These are phyloP conservation scores for Perccottus glenii DNA, from an alignment of 2,113 vertebrate species.

Conservation along the genomic window DNA sequence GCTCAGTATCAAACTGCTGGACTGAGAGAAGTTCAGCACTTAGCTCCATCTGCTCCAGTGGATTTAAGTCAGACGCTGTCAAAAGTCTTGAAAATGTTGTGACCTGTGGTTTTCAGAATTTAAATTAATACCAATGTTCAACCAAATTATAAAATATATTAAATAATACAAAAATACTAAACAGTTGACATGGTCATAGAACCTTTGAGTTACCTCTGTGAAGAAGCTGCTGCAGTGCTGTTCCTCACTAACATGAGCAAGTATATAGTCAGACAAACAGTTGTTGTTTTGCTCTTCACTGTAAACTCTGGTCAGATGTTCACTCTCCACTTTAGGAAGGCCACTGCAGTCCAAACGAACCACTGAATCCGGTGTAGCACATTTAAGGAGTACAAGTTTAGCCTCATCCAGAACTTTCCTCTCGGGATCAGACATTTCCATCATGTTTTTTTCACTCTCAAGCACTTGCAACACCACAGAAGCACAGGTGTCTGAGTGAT, in stretches of 20 bases:
- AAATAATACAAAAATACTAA: too few species aligned
- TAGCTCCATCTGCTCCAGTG: slow-evolving; percentile 68
- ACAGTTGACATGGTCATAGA: too few species aligned
- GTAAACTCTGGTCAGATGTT: slow-evolving; percentile 74
- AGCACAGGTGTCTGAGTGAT: slow-evolving; percentile 89
- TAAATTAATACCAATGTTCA: too few species aligned
- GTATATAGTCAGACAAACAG: slow-evolving; percentile 86
- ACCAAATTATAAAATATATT: too few species aligned
- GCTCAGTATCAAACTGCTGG: slow-evolving; percentile 93
- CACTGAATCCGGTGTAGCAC: slow-evolving; percentile 90
- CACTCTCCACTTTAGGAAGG: slow-evolving; percentile 60
- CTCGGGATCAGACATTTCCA: slow-evolving; percentile 39
- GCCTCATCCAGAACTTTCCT: slow-evolving; percentile 67
- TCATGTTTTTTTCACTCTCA: slow-evolving; percentile 55
- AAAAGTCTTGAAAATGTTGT: slow-evolving; percentile 96
- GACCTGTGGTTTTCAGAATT: slow-evolving; percentile 73
- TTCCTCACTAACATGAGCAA: slow-evolving; percentile 55
- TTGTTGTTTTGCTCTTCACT: slow-evolving; percentile 84
- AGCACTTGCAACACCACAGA: slow-evolving; percentile 87
- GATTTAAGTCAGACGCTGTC: slow-evolving; percentile 80
- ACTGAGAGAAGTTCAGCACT: slow-evolving; percentile 83
- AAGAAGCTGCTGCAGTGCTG: slow-evolving; percentile 56
- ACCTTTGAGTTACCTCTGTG: slow-evolving; percentile 84
- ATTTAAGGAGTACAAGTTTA: slow-evolving; percentile 83
- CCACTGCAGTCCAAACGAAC: slow-evolving; percentile 79